Base-by-base conservation (phyloP, 2,113 vertebrate species). In the Hippocampus comes region DNA sequence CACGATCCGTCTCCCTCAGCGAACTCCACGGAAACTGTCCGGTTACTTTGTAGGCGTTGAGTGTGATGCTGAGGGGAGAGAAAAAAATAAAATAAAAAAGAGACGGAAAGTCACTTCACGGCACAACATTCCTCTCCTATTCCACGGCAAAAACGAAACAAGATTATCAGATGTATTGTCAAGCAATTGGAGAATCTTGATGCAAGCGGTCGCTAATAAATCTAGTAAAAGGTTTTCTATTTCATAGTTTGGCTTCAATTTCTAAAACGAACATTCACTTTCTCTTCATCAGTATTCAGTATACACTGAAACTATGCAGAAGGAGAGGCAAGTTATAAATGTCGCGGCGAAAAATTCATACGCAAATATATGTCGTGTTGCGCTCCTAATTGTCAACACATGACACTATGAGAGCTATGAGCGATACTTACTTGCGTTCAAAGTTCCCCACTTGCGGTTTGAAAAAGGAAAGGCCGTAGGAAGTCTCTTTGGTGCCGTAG, bases 1-100 rank as follows among this genome's bases (percentile, higher is more conserved):
- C 96, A 85, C 96, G 82, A 78, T 99, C 97, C 0, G 96, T 98
- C 91, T 99, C 97, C 77, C 96, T 94, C 59, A 99, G 92, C 0
- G 97, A 99, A 83, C 96, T 99, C 97, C 97, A 99, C 0, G 97
- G 97, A 85, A 99, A 99, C 89, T 99, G 97, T 0, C 97, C 97
- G 0, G 96, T 97, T 14, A 99, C 96, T 91, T 99, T 99, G 80
- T 98, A 99, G 0, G 95, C 0, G 63, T 98, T 98, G 38, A 96
- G 49, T 5, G 95, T 91, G 90, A 98, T 87, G 55, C 97, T 99
- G 87, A 51, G 91, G 6, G 14, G 18, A 51, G 6, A 21, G 17
- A 5, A 23, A 23, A 14, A 27, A 65, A 25, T 3, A 65, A 30
- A 30, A 3, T 4, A 4, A 30, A 30, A 30, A 65, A 65, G 42